Evolutionary conservation across 1,140 invertebrate species (phyloP).

Genomic region (Eriocheir sinensis): DNA sequence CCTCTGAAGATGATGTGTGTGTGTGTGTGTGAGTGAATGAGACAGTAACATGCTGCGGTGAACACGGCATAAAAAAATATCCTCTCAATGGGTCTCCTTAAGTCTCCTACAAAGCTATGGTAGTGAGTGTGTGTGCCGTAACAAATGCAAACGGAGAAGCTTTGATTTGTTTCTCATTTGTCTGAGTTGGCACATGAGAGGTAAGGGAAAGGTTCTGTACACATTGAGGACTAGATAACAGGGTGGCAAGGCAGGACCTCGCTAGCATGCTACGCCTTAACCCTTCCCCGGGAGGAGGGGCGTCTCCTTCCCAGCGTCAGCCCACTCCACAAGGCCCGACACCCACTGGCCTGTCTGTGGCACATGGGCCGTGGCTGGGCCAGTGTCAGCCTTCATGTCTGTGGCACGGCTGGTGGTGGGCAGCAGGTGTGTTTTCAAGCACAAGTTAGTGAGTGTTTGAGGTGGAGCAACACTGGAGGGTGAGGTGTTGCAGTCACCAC

Average conservation of each 20-base stretch:
- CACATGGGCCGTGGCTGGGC: no score
- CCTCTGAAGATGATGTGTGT: slow-evolving; percentile 9
- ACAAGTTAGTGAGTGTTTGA: no score
- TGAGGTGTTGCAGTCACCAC: no score
- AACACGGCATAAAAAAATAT: slow-evolving; percentile 75
- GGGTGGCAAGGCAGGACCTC: slow-evolving; percentile 49
- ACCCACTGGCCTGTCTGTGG: no score
- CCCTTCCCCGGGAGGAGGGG: no score
- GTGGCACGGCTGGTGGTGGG: no score
- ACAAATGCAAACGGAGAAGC: slow-evolving; percentile 76
- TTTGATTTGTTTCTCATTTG: slow-evolving; percentile 75
- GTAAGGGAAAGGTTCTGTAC: slow-evolving; percentile 57
- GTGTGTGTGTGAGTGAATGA: slow-evolving; percentile 43
- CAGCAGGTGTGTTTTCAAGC: no score
- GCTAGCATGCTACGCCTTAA: background rate
- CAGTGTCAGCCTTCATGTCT: no score
- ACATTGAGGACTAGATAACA: slow-evolving; percentile 72
- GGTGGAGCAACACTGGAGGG: no score
- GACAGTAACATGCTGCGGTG: slow-evolving; percentile 57
- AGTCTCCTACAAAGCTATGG: slow-evolving; percentile 65
- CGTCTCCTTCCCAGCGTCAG: no score
- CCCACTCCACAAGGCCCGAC: no score
- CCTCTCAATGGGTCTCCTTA: slow-evolving; percentile 51
- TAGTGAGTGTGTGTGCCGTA: slow-evolving; percentile 76
- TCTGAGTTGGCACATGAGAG: slow-evolving; percentile 70